Evolutionary conservation across 2,888 invertebrate species (phyloP), one percentile per base, ranked within the genome.

Genomic region (Microplitis manilae): DNA sequence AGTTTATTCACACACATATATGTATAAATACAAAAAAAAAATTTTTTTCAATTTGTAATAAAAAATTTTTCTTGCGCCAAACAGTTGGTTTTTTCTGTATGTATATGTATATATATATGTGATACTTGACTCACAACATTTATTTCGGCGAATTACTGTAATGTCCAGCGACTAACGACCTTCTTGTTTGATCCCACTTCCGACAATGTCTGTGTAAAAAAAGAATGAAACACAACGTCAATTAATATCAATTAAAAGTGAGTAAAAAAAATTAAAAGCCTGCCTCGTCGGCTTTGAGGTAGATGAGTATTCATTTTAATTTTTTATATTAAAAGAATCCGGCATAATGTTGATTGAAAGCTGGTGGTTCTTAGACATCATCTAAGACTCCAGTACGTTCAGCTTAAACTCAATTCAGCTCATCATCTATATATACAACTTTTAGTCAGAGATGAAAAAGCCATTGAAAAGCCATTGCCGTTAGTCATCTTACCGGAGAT

Each of bases 181-280:
- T 81, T 59, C 30, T 67, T 79, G 80, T 79, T 83, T 81, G 81
- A 83, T 81, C 81, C 81, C 82, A 83, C 80, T 84, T 84, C 84
- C 84, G 83, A 79, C 78, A 73, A 61, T 79, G 76, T 20, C 64
- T 17, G 13, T 50, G 8, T 6, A 76, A 40, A 67, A 50, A 30
- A 73, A 67, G 64, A 61, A 69, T 61, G 39, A 15, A 41, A 68
- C 5, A n/a, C 9, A 7, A 38, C 7, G 9, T 30, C 13, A 38
- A 39, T 15, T n/a, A 15, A 68, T 6, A 68, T 5, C n/a, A 68
- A 68, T 40, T 40, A 68, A 13, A 7, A 20, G 13, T 50, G 20
- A 50, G 15, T 13, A 69, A 41, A 17, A 50, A 69, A 30, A 30
- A 15, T 70, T n/a, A 30, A 30, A 30, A 70, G 60, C 50, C 30